Percentiles rank a stretch among this genome's conserved stretches.
Conservation (phyloP, 2,113 vertebrate genomes). For the Boulengeromyrus knoepffleri region DNA sequence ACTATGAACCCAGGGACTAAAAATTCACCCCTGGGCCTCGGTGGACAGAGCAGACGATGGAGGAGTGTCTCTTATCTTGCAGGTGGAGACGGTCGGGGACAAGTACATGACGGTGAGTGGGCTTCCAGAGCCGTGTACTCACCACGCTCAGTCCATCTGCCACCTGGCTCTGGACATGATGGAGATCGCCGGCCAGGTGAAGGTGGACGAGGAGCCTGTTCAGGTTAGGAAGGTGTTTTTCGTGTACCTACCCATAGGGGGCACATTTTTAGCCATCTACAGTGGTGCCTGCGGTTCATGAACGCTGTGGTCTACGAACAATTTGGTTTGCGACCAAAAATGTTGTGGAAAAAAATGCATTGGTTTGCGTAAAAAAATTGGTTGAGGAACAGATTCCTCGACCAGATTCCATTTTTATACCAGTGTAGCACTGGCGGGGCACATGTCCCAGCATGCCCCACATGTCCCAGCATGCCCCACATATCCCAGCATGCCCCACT, state of each 20-base stretch:
- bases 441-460: too few relatives aligned
- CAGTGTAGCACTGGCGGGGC: too few relatives aligned
- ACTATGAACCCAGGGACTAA: neutral
- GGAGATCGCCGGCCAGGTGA: conserved; percentile 96
- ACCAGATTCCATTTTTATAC: too few relatives aligned
- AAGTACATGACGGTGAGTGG: conserved; percentile 99
- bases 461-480: too few relatives aligned
- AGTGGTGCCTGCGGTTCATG: too few relatives aligned
- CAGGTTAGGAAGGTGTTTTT: conserved; percentile 66
- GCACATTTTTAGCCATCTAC: neutral
- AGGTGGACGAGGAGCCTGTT: conserved; percentile 88
- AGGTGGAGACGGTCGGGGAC: conserved; percentile 98
- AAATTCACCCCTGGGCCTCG: neutral
- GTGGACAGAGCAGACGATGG: neutral
- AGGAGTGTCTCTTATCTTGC: neutral
- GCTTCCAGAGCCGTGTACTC: conserved; percentile 89
- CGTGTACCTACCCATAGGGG: neutral
- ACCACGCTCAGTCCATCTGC: conserved; percentile 93
- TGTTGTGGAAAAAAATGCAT: too few relatives aligned
- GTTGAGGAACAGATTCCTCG: too few relatives aligned
- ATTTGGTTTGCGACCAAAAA: too few relatives aligned
- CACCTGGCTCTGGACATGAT: conserved; percentile 96
- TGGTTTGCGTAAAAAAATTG: too few relatives aligned
- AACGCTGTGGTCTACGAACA: too few relatives aligned
- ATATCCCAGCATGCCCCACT: too few relatives aligned